Conservation (phyloP, 92 coral and sea anemone genomes). For the Micromussa lordhowensis region DNA sequence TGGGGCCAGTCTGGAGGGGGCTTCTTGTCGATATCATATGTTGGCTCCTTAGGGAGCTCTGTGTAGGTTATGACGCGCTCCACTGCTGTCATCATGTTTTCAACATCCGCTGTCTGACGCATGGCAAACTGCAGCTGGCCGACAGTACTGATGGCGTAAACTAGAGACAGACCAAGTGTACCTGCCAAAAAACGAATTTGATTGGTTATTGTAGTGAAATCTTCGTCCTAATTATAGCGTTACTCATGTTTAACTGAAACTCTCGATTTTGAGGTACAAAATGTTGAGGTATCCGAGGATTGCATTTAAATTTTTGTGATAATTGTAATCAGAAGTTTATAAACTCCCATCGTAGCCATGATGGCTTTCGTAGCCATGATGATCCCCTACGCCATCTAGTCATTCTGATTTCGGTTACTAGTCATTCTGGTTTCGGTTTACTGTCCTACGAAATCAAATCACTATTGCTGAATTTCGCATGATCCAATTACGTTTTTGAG, state of each 20-base stretch:
- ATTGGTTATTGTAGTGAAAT: neutral
- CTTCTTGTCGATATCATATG: slow-evolving; percentile 69
- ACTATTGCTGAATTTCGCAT: neutral
- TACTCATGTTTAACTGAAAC: too few species aligned
- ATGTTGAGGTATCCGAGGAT: too few species aligned
- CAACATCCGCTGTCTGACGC: slow-evolving; percentile 94
- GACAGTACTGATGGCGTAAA: slow-evolving; percentile 95
- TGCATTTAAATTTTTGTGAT: neutral
- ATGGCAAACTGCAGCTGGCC: slow-evolving; percentile 97
- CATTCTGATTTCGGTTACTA: neutral
- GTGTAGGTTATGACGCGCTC: slow-evolving; percentile 94
- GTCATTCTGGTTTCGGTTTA: neutral
- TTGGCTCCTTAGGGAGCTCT: slow-evolving; percentile 80
- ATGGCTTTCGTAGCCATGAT: neutral
- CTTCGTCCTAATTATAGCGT: neutral
- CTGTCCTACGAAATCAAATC: neutral
- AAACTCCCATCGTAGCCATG: neutral
- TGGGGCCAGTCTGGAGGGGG: slow-evolving; percentile 93
- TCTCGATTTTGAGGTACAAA: too few species aligned
- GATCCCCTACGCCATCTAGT: too few species aligned
- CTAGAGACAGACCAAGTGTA: slow-evolving; percentile 86
- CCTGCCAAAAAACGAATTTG: slow-evolving; percentile 48
- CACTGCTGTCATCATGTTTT: slow-evolving; percentile 94
- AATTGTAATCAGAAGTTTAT: neutral
- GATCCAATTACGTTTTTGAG: neutral